These are phyloP conservation scores for Podarcis raffonei DNA, from an alignment of 2,113 vertebrate genomes.

Conservation along the genomic window DNA sequence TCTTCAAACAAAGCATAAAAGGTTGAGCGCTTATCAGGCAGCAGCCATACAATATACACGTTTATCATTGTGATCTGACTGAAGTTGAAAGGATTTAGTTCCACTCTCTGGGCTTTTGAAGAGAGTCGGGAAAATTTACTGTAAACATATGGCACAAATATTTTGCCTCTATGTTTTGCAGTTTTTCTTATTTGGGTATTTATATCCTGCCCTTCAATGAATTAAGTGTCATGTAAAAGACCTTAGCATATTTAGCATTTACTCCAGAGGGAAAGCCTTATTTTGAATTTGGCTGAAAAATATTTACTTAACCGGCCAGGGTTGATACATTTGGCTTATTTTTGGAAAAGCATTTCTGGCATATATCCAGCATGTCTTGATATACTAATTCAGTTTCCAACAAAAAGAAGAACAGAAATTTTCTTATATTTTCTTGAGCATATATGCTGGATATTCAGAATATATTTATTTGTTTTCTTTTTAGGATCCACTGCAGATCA, in stretches of 20 bases:
- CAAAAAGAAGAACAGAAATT: not conserved
- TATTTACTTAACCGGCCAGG: not conserved
- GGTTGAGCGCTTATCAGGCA: not conserved
- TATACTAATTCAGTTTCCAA: not conserved
- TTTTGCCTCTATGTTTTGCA: not conserved
- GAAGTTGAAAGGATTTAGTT: constrained; percentile 3
- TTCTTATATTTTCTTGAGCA: no score
- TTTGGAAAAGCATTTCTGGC: not conserved
- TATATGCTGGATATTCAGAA: not conserved
- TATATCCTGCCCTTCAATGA: not conserved
- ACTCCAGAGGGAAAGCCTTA: not conserved
- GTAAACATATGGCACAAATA: not conserved
- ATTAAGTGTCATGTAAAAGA: not conserved
- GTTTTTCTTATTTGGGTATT: not conserved
- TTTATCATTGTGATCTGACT: not conserved
- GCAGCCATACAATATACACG: fast-evolving
- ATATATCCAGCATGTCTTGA: not conserved
- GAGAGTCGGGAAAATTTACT: not conserved
- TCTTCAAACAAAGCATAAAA: constrained; percentile 33
- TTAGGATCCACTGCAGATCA: no score
- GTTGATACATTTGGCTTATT: not conserved
- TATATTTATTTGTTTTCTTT: not conserved
- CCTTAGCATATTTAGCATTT: not conserved
- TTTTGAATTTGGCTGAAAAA: not conserved
- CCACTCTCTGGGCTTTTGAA: constrained; percentile 3